Conservation (phyloP, 2,797 vertebrate species). For the Typhlichthys eigenmanni region DNA sequence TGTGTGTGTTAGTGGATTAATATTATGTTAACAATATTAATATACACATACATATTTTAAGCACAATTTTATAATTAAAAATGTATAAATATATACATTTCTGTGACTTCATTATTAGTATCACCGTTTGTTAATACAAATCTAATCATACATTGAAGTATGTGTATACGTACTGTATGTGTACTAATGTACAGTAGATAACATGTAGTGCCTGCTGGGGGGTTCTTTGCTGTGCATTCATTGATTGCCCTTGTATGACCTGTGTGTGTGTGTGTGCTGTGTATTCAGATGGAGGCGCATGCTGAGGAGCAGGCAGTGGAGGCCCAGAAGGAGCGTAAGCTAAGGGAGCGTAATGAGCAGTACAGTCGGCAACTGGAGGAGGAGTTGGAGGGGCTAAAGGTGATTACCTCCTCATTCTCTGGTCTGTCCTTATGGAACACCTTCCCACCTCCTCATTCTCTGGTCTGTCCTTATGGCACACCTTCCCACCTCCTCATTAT, state of each 20-base stretch:
- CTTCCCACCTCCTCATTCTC: too few relatives aligned
- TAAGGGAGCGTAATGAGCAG: constrained; percentile 92
- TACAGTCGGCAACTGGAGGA: constrained; percentile 93
- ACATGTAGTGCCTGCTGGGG: background rate
- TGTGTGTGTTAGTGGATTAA: background rate
- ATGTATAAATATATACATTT: too few relatives aligned
- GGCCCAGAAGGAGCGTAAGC: constrained; percentile 92
- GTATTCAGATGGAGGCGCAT: constrained; percentile 87
- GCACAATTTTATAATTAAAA: background rate
- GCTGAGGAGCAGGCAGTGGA: constrained; percentile 87
- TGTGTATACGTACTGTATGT: background rate
- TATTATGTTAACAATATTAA: background rate
- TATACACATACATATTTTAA: background rate
- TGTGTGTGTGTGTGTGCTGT: constrained; percentile 15
- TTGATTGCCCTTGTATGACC: background rate
- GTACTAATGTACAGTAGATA: background rate
- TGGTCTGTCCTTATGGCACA: too few relatives aligned
- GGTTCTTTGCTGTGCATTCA: background rate
- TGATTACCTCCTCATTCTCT: constrained; percentile 46
- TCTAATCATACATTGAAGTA: background rate
- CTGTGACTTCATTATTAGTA: too few relatives aligned
- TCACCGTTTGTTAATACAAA: too few relatives aligned
- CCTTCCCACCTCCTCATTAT: too few relatives aligned
- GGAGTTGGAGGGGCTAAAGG: constrained; percentile 93
- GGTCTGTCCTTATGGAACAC: too few relatives aligned